Evolutionary conservation across 2,888 invertebrate species (phyloP).

Genomic region (Synergus laeviventris): DNA sequence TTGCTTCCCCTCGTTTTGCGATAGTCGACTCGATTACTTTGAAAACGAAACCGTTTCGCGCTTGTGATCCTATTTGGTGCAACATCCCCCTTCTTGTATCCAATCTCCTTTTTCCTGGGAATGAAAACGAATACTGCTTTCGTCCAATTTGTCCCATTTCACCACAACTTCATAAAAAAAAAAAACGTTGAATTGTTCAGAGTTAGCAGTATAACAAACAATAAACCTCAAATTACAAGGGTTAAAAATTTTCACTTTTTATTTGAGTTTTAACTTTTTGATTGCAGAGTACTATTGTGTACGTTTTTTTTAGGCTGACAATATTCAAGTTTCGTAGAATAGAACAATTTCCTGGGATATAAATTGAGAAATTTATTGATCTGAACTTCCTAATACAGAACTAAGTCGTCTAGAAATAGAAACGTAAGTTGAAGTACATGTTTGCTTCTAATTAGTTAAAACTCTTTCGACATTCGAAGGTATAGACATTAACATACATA

Average conservation of each 20-base stretch:
- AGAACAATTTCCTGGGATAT: not conserved
- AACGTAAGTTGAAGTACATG: not conserved
- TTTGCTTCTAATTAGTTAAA: not conserved
- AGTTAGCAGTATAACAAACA: not conserved
- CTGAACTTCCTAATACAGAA: not conserved
- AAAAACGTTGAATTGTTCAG: not conserved
- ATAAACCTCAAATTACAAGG: no score
- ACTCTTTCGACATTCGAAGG: not conserved
- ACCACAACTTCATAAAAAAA: not conserved
- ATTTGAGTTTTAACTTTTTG: no score
- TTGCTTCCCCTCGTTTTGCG: constrained; percentile 27
- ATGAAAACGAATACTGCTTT: not conserved
- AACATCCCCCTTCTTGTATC: not conserved
- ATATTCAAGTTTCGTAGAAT: not conserved
- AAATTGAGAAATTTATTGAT: not conserved
- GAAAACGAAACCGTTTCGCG: constrained; percentile 8
- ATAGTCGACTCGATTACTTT: constrained; percentile 33
- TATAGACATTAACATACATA: not conserved
- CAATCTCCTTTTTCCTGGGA: not conserved
- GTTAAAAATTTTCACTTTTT: no score
- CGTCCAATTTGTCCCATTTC: not conserved
- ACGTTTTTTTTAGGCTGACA: no score
- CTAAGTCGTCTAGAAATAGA: not conserved
- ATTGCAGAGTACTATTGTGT: no score
- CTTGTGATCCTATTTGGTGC: constrained; percentile 3